Base-by-base conservation (phyloP, 2,888 invertebrate species). In the Nezara viridula region DNA sequence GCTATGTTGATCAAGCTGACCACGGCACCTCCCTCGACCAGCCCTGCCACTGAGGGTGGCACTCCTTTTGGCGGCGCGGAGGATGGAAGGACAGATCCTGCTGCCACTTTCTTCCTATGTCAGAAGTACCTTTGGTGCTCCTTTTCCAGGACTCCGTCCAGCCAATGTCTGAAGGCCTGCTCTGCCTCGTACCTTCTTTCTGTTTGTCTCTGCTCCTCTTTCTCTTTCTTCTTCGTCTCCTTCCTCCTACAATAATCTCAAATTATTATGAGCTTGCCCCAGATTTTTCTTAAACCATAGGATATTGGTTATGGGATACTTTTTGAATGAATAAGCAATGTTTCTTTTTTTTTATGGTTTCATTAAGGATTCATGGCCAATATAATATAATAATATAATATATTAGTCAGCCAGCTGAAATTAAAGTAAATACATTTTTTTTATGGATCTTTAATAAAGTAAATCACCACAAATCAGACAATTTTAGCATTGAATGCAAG, bases 81-180 rank as follows among this genome's bases (percentile, higher is more conserved):
- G 16, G 86, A 19, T 3, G 86, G 37, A 16, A 85, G 24, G 10
- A 6, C 32, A 86, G 86, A 12, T 0, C 24, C 14, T 5, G 37
- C 81, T 44, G 73, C 88, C n/a, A 49, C 88, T 49, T 44, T 44
- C 44, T 77, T 85, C 60, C 89, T 60, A 2, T 86, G 85, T 85
- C 89, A 85, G 44, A 85, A 24, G 24, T 24, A 47, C 81, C 44
- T 49, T n/a, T 73, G 66, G 50, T 85, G 88, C 85, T 89, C 90
- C 81, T 90, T 86, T 77, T 91, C 91, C n/a, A 91, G 89, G 19
- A 91, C 90, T 14, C 89, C 85, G 86, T 91, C 91, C 86, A 91
- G 90, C 91, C 91, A 91, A 3, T 89, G 90, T 52, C 91, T 89
- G 89, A 91, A 91, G 10, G 91, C 91, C 86, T 91, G 91, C 40